phyloP scores from a whole-genome alignment of 2,113 vertebrate species.

The Hemiscyllium ocellatum region DNA sequence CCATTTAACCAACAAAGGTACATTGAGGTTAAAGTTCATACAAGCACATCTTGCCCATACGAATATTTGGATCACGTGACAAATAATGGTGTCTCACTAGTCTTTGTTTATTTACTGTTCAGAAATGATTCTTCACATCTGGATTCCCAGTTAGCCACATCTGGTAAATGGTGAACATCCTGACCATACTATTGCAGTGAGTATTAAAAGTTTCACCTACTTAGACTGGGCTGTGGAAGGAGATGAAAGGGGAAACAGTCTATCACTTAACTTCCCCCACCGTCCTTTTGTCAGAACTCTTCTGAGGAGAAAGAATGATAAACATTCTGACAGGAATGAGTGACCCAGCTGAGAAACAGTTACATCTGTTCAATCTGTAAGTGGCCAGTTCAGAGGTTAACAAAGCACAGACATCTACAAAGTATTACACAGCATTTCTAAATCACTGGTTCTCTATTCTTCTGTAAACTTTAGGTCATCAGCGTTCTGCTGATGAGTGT shows the following conservation, averaged over 20 bases:
- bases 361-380: background rate
- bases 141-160: background rate
- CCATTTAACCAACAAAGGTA: background rate
- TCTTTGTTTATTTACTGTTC: background rate
- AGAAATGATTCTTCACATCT: background rate
- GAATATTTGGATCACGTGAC: background rate
- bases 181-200: background rate
- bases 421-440: background rate
- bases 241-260: conserved; percentile 24
- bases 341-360: background rate
- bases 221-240: background rate
- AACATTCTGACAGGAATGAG: background rate
- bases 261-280: background rate
- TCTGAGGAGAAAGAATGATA: conserved; percentile 1
- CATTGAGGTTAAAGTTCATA: background rate
- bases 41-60: too few relatives aligned
- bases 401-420: background rate
- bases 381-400: background rate
- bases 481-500: background rate
- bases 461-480: background rate
- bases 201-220: background rate
- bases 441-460: background rate
- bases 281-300: background rate
- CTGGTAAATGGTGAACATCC: background rate
- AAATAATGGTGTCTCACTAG: too few relatives aligned